phyloP scores from a whole-genome alignment of 2,113 vertebrate species.

The Brachionichthys hirsutus region DNA sequence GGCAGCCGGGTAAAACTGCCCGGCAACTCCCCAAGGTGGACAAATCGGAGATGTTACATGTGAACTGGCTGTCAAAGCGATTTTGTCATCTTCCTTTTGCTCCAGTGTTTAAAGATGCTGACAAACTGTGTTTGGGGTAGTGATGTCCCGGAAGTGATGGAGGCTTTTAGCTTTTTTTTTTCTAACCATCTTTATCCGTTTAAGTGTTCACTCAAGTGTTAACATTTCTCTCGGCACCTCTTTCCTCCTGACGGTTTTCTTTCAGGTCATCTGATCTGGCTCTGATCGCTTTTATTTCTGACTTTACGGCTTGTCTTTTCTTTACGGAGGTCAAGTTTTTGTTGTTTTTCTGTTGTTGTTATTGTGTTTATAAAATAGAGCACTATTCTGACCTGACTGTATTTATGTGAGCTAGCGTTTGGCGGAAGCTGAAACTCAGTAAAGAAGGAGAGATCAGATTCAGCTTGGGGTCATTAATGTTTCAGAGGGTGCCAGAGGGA shows the following conservation, averaged over 20 bases:
- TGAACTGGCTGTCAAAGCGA: constrained; percentile 84
- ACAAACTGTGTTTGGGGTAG: constrained; percentile 70
- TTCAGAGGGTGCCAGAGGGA: constrained; percentile 75
- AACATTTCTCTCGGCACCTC: constrained; percentile 57
- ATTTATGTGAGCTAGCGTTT: neutral
- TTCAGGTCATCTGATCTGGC: constrained; percentile 50
- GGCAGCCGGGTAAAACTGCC: constrained; percentile 76
- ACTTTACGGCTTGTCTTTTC: constrained; percentile 20
- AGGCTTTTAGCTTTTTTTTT: constrained; percentile 71
- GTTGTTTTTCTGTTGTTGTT: neutral
- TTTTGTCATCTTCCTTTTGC: constrained; percentile 81
- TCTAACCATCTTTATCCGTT: constrained; percentile 61
- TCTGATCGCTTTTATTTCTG: constrained; percentile 21
- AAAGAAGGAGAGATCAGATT: constrained; percentile 74
- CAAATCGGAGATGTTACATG: constrained; percentile 82
- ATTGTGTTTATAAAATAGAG: no score
- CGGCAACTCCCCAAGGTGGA: constrained; percentile 74
- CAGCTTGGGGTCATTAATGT: constrained; percentile 77
- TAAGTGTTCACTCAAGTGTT: constrained; percentile 70
- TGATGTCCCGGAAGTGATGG: constrained; percentile 75
- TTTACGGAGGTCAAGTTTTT: neutral
- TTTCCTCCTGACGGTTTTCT: constrained; percentile 27
- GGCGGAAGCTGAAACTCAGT: constrained; percentile 41
- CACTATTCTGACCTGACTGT: no score
- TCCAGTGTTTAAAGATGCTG: constrained; percentile 80